Conservation (phyloP, 2,797 vertebrate species). For the Lagorchestes hirsutus region DNA sequence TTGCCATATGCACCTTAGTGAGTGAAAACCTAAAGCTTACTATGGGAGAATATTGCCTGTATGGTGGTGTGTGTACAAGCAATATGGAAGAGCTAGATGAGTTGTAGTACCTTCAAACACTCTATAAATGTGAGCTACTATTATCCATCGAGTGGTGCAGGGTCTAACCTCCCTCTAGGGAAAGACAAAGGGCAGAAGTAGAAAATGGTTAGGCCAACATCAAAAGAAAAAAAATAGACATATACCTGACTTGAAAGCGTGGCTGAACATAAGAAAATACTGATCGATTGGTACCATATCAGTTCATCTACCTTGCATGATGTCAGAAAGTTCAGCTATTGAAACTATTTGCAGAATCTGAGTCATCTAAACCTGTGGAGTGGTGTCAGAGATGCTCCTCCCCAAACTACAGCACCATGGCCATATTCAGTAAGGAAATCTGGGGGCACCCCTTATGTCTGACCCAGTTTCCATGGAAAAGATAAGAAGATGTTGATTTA, state of each 20-base stretch:
- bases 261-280: background rate
- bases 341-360: background rate
- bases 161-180: background rate
- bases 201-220: background rate
- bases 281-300: background rate
- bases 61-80: background rate
- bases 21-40: background rate
- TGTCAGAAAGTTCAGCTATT: background rate
- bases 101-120: background rate
- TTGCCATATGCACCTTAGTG: background rate
- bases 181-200: background rate
- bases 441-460: background rate
- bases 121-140: background rate
- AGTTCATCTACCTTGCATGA: background rate
- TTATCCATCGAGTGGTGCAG: background rate
- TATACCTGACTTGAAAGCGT: background rate
- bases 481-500: background rate
- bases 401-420: background rate
- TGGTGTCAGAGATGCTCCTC: background rate
- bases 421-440: background rate
- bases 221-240: background rate
- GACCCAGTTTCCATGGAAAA: background rate
- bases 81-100: background rate
- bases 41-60: background rate
- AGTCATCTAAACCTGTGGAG: background rate